These are phyloP conservation scores for Bombus balteatus DNA, from an alignment of 1,140 invertebrate genomes.

Conservation along the genomic window DNA sequence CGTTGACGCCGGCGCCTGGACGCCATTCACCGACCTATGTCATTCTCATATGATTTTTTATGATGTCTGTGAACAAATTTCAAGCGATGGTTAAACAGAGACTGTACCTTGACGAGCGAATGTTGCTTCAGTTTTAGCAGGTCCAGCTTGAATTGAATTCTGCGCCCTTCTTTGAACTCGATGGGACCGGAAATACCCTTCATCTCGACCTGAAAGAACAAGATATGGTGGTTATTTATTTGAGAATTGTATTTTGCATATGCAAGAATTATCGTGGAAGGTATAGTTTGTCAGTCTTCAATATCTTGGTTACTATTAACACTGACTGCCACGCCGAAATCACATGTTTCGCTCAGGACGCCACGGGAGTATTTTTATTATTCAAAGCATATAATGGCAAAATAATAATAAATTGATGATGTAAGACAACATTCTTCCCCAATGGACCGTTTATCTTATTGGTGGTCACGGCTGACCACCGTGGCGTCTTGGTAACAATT, in stretches of 20 bases:
- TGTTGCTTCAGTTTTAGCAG: conserved; percentile 90
- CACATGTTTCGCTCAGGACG: too few relatives aligned
- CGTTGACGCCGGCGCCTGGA: conserved; percentile 83
- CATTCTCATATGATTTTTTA: not conserved
- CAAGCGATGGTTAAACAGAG: not conserved
- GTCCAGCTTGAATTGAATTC: conserved; percentile 89
- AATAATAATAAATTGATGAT: too few relatives aligned
- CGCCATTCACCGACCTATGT: conserved; percentile 86
- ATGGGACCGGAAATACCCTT: conserved; percentile 90
- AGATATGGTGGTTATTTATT: not conserved
- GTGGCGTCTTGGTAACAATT: too few relatives aligned
- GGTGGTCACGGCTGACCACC: too few relatives aligned
- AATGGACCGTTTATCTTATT: too few relatives aligned
- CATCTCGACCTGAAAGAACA: conserved; percentile 86
- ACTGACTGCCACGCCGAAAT: too few relatives aligned
- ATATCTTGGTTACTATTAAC: too few relatives aligned
- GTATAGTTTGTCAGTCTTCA: not conserved
- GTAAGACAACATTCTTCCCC: too few relatives aligned
- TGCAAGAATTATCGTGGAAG: not conserved
- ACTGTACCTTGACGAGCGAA: conserved; percentile 85
- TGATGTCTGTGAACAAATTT: not conserved
- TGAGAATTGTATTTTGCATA: not conserved
- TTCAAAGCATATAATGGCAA: too few relatives aligned
- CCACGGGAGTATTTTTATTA: too few relatives aligned
- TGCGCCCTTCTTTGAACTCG: conserved; percentile 89